Evolutionary conservation across 2,113 vertebrate species (phyloP).

Genomic region (Nycticorax nycticorax): DNA sequence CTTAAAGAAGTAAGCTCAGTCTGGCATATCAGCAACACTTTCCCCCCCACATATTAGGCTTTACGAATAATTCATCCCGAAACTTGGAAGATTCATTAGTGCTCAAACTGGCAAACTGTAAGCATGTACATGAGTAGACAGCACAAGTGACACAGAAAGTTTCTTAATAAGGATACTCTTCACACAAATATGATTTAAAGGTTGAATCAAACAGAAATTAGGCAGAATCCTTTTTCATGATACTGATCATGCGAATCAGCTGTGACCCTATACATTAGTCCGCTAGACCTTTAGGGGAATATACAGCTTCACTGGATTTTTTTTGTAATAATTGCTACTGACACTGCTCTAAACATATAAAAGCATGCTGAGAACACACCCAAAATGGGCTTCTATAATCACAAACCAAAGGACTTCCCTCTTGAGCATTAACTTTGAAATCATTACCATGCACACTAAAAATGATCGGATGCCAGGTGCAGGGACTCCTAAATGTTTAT

Average conservation of each 20-base stretch:
- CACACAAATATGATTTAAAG: neutral
- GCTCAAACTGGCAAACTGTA: neutral
- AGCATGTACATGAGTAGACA: neutral
- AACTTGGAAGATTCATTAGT: neutral
- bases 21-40: neutral
- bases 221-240: neutral
- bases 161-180: neutral
- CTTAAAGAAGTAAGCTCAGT: neutral
- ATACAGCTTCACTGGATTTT: neutral
- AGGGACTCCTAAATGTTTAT: neutral
- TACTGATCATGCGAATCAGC: neutral
- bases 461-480: neutral
- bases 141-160: neutral
- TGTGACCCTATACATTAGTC: rapidly evolving
- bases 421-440: neutral
- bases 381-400: neutral
- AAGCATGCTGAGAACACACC: neutral
- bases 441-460: neutral
- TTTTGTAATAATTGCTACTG: neutral
- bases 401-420: neutral
- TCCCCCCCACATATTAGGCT: neutral
- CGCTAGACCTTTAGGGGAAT: neutral
- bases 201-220: neutral
- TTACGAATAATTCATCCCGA: neutral
- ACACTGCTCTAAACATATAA: neutral